phyloP scores from a whole-genome alignment of 2,113 vertebrate genomes.

The Mustelus asterias region DNA sequence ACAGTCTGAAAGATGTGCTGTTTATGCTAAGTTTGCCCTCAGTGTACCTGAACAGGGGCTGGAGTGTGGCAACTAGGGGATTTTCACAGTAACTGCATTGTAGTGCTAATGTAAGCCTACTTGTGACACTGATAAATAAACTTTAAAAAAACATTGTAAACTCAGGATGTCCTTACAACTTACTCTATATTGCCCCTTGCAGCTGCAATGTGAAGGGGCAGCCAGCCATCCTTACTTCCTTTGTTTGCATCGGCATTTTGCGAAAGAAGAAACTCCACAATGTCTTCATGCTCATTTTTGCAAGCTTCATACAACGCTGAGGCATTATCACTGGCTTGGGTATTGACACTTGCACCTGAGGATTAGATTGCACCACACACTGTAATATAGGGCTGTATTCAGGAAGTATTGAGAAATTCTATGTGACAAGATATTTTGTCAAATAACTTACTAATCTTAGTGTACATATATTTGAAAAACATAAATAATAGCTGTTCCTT shows the following conservation, averaged over 20 bases:
- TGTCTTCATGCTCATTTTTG: slow-evolving; percentile 72
- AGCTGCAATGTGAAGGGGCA: slow-evolving; percentile 81
- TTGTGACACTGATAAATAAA: too few species aligned
- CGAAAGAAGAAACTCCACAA: slow-evolving; percentile 74
- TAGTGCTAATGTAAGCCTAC: too few species aligned
- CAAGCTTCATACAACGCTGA: slow-evolving; percentile 82
- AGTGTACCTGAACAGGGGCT: too few species aligned
- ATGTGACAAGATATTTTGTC: not conserved
- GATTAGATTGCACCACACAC: not conserved
- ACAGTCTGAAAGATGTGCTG: too few species aligned
- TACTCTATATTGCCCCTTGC: slow-evolving; percentile 74
- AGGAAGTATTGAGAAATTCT: not conserved
- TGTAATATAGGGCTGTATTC: not conserved
- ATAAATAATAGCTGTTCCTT: not conserved
- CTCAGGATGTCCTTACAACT: slow-evolving; percentile 45
- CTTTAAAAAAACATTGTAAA: not conserved
- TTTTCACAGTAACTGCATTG: too few species aligned
- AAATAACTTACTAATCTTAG: not conserved
- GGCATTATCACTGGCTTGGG: slow-evolving; percentile 73
- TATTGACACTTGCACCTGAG: slow-evolving; percentile 79
- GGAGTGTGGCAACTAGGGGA: too few species aligned
- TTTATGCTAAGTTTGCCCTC: too few species aligned
- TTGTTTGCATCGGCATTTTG: slow-evolving; percentile 81
- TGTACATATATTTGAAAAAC: not conserved
- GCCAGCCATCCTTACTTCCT: slow-evolving; percentile 69